phyloP scores from a whole-genome alignment of 2,113 vertebrate species.

The Sminthopsis crassicaudata region DNA sequence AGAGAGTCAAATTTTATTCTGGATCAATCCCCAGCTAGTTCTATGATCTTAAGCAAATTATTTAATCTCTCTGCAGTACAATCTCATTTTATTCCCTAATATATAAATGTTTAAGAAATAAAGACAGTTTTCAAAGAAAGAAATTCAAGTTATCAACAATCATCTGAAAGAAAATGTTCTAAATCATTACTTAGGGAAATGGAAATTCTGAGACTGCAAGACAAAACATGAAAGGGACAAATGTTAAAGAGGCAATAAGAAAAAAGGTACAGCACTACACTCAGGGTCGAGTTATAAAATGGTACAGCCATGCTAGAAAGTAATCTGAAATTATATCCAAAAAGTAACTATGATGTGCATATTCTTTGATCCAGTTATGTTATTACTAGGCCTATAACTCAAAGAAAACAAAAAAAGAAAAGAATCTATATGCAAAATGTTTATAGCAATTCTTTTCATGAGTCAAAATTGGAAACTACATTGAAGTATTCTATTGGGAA shows the following conservation, averaged over 20 bases:
- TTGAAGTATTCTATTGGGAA: not conserved
- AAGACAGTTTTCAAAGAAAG: not conserved
- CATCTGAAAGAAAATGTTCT: not conserved
- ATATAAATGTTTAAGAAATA: not conserved
- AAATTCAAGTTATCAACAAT: not conserved
- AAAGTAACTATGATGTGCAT: not conserved
- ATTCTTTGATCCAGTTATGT: not conserved
- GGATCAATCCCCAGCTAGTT: not conserved
- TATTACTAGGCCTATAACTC: not conserved
- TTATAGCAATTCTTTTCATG: not conserved
- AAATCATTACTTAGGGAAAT: not conserved
- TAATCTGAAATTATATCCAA: not conserved
- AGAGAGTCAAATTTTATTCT: not conserved
- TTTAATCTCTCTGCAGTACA: not conserved
- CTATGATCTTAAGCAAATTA: not conserved
- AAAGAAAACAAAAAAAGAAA: not conserved
- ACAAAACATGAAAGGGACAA: not conserved
- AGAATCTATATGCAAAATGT: not conserved
- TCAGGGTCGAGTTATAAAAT: not conserved
- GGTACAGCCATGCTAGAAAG: not conserved
- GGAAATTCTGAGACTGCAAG: not conserved
- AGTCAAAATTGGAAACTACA: not conserved
- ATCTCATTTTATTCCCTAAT: not conserved
- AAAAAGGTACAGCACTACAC: not conserved
- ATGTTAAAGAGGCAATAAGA: not conserved